phyloP scores from a whole-genome alignment of 2,888 invertebrate genomes.

The Liodrosophila aerea region DNA sequence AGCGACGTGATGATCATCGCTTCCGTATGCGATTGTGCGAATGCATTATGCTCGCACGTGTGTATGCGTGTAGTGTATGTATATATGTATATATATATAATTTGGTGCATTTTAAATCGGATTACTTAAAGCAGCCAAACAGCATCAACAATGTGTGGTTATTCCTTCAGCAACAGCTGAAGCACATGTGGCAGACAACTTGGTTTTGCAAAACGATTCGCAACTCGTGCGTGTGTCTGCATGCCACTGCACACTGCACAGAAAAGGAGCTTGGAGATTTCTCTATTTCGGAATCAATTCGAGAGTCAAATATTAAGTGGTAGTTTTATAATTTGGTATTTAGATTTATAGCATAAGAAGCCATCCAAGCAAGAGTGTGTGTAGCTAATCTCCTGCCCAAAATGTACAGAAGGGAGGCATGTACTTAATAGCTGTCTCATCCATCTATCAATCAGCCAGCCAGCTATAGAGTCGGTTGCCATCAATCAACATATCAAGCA shows the following conservation, averaged over 20 bases:
- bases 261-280: too few species aligned
- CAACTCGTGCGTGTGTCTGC: background rate
- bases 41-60: slow-evolving; percentile 25
- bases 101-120: slow-evolving; percentile 74
- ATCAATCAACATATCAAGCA: too few species aligned
- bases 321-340: background rate
- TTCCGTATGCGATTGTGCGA: slow-evolving; percentile 66
- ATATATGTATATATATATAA: slow-evolving; percentile 29
- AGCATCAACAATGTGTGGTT: slow-evolving; percentile 53
- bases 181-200: slow-evolving; percentile 14
- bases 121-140: slow-evolving; percentile 61
- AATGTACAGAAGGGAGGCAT: too few species aligned
- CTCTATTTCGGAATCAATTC: slow-evolving; percentile 36
- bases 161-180: slow-evolving; percentile 23
- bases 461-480: too few species aligned
- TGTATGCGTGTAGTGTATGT: slow-evolving; percentile 10
- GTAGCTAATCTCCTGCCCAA: too few species aligned
- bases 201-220: background rate
- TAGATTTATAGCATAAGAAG: too few species aligned
- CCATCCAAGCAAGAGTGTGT: background rate
- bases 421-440: too few species aligned
- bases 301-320: slow-evolving; percentile 14
- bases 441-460: too few species aligned
- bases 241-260: background rate
- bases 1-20: slow-evolving; percentile 72